Percentiles rank a stretch among this genome's conserved stretches.
These are phyloP conservation scores for Datnioides undecimradiatus DNA, from an alignment of 2,113 vertebrate species.

Conservation along the genomic window DNA sequence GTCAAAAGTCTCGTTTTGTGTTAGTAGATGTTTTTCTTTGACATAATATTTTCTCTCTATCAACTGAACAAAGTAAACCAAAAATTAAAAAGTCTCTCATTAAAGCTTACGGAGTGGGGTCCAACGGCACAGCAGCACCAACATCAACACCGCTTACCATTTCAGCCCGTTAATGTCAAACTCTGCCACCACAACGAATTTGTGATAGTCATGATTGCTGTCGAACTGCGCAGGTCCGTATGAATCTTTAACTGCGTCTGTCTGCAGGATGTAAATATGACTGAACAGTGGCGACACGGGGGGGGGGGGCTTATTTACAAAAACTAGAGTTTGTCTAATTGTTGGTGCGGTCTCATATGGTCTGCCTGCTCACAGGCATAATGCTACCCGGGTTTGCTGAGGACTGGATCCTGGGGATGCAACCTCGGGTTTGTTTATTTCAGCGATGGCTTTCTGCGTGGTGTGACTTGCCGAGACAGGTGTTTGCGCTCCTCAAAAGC, in stretches of 20 bases:
- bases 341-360: conserved; percentile 1
- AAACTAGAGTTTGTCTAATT: too few species aligned
- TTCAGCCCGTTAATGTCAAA: background rate
- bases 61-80: too few species aligned
- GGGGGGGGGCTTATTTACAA: too few species aligned
- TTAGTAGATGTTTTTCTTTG: too few species aligned
- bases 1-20: too few species aligned
- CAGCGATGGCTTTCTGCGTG: too few species aligned
- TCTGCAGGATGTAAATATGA: background rate
- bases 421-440: background rate
- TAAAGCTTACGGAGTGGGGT: too few species aligned
- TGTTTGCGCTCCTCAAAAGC: conserved; percentile 41
- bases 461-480: conserved; percentile 21
- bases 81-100: too few species aligned
- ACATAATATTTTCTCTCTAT: too few species aligned
- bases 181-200: background rate
- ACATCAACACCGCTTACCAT: too few species aligned
- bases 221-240: background rate
- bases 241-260: background rate
- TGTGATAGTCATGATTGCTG: background rate
- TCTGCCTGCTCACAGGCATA: background rate
- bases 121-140: too few species aligned
- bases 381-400: conserved; percentile 8
- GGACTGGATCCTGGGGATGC: background rate
- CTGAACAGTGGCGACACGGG: background rate